Percentiles rank a stretch among this genome's conserved stretches.
These are phyloP conservation scores for Ceratotherium simum DNA, from an alignment of 2,113 vertebrate genomes.

Conservation along the genomic window DNA sequence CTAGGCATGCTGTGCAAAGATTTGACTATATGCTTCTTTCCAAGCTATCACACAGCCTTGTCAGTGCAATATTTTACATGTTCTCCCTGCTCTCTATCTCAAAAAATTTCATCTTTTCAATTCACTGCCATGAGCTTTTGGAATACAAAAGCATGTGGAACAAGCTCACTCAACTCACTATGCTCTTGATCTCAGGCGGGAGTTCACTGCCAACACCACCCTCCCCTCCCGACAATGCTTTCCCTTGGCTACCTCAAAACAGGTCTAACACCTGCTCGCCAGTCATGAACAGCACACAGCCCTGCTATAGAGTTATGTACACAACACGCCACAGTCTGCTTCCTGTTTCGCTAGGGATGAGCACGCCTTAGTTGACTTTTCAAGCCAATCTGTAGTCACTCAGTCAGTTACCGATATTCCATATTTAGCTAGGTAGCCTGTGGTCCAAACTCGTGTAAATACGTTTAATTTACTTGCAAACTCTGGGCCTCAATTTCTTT, in stretches of 20 bases:
- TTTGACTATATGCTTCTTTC: conserved; percentile 22
- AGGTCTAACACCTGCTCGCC: conserved; percentile 39
- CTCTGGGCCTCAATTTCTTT: not conserved
- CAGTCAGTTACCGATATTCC: not conserved
- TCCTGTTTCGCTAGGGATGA: not conserved
- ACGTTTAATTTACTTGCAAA: not conserved
- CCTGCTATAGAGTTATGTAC: not conserved
- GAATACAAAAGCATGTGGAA: not conserved
- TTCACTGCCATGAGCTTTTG: conserved; percentile 54
- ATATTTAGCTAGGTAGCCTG: not conserved
- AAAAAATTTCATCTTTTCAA: conserved; percentile 61
- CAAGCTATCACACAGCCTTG: conserved; percentile 61
- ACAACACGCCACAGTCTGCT: not conserved
- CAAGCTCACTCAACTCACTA: not conserved
- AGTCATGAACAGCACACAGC: not conserved
- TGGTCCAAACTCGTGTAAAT: not conserved
- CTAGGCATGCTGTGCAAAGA: conserved; percentile 26
- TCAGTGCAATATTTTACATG: conserved; percentile 71
- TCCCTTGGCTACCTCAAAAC: conserved; percentile 44
- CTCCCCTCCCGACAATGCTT: not conserved
- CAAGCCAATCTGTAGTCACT: not conserved
- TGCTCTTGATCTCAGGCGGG: not conserved
- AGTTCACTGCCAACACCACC: not conserved
- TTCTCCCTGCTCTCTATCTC: conserved; percentile 57
- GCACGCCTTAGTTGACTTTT: not conserved